Evolutionary conservation across 2,888 invertebrate genomes (phyloP).

Genomic region (Drosophila nr. perissopoda): DNA sequence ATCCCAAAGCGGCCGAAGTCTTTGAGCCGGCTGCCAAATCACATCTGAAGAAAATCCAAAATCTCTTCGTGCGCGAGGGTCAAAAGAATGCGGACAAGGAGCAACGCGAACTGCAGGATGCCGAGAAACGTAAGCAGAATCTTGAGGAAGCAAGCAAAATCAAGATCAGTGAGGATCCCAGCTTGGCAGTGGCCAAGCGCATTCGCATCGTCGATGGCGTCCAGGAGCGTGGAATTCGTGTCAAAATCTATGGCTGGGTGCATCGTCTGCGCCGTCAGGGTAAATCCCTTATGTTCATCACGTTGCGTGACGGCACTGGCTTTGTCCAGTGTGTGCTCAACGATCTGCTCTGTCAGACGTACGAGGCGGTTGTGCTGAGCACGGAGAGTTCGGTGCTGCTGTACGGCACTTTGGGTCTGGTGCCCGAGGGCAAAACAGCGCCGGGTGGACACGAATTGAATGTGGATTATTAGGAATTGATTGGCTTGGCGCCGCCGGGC

Average conservation of each 20-base stretch:
- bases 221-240: constrained; percentile 88
- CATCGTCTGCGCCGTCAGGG: constrained; percentile 98
- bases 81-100: constrained; percentile 92
- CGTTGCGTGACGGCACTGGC: constrained; percentile 98
- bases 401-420: constrained; percentile 91
- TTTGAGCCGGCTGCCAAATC: constrained; percentile 95
- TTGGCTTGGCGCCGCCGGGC: constrained; percentile 96
- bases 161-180: constrained; percentile 90
- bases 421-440: constrained; percentile 96
- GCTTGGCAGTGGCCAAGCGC: constrained; percentile 89
- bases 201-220: constrained; percentile 91
- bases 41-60: constrained; percentile 96
- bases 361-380: constrained; percentile 93
- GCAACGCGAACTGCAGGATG: constrained; percentile 92
- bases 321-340: constrained; percentile 96
- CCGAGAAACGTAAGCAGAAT: constrained; percentile 93
- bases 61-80: constrained; percentile 93
- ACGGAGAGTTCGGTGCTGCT: constrained; percentile 95
- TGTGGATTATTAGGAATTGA: constrained; percentile 97
- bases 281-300: constrained; percentile 95
- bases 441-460: constrained; percentile 93
- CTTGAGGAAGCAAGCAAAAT: constrained; percentile 96
- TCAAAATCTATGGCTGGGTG: constrained; percentile 97
- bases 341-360: constrained; percentile 94
- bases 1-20: constrained; percentile 86